phyloP scores from a whole-genome alignment of 2,113 vertebrate genomes.

The Pseudorasbora parva region DNA sequence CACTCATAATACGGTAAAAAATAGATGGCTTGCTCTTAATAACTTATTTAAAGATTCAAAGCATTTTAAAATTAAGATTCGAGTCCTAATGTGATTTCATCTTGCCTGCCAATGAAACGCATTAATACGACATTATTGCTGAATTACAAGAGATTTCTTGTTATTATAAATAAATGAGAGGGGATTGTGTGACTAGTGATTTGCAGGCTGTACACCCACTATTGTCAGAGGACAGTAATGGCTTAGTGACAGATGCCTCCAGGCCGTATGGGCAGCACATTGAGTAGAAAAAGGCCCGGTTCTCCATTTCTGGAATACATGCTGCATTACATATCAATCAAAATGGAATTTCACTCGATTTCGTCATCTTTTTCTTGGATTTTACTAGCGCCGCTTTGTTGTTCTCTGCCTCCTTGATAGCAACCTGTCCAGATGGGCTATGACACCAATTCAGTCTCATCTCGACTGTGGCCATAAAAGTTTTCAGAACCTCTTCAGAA shows the following conservation, averaged over 20 bases:
- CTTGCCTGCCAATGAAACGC: constrained; percentile 22
- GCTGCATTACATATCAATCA: constrained; percentile 59
- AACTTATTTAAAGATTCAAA: not conserved
- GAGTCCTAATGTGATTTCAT: not conserved
- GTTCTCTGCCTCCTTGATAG: constrained; percentile 39
- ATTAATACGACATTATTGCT: constrained; percentile 23
- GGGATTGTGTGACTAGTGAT: constrained; percentile 41
- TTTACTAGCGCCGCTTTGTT: constrained; percentile 55
- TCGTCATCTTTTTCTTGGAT: constrained; percentile 58
- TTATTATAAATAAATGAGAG: constrained; percentile 49
- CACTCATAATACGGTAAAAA: not conserved
- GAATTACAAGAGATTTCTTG: constrained; percentile 31
- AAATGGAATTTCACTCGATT: constrained; percentile 60
- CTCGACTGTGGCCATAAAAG: constrained; percentile 19
- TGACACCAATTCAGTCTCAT: constrained; percentile 38
- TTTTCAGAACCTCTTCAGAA: constrained; percentile 11
- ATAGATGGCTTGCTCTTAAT: constrained; percentile 6
- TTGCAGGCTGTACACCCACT: constrained; percentile 53
- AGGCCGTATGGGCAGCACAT: constrained; percentile 48
- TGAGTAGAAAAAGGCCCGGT: constrained; percentile 52
- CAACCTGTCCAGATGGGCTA: constrained; percentile 39
- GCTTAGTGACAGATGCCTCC: constrained; percentile 59
- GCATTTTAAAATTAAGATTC: constrained; percentile 9
- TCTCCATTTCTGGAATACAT: constrained; percentile 53
- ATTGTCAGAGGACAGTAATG: constrained; percentile 52